Percentiles rank a stretch among this genome's conserved stretches.
Evolutionary conservation across 2,113 vertebrate species (phyloP).

Genomic region (Apodemus speciosus): DNA sequence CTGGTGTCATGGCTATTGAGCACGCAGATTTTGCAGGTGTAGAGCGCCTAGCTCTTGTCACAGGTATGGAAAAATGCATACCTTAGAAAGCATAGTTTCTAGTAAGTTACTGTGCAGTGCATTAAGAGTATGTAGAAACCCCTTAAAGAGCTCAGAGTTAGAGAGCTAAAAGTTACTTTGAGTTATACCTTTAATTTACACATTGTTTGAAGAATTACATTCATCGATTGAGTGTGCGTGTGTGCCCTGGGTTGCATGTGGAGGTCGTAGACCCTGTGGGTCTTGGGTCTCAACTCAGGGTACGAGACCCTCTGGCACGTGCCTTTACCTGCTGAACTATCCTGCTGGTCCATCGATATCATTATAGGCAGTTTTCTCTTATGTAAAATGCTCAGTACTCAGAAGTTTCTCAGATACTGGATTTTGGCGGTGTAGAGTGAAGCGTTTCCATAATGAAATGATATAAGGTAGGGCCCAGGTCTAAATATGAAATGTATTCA

Average conservation of each 20-base stretch:
- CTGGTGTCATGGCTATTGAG: slow-evolving; percentile 98
- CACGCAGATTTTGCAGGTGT: slow-evolving; percentile 98
- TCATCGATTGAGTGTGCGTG: neutral
- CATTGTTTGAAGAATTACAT: neutral
- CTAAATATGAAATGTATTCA: neutral
- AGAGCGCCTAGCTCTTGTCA: slow-evolving; percentile 96
- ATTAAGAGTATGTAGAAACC: slow-evolving; percentile 1
- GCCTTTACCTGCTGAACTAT: no score
- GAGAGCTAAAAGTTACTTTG: no score
- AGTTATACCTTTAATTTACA: neutral
- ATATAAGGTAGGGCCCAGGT: neutral
- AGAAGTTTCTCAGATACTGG: neutral
- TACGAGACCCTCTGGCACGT: no score
- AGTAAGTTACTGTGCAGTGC: neutral
- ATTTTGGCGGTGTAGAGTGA: neutral
- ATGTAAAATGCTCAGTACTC: neutral
- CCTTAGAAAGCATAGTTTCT: neutral
- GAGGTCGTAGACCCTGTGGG: neutral
- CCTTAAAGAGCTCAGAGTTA: neutral
- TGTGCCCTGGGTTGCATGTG: neutral
- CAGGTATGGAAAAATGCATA: slow-evolving; percentile 85
- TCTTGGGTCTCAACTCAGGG: neutral
- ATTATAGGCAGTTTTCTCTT: neutral
- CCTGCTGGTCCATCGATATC: neutral
- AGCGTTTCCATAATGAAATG: neutral